Conservation (phyloP, 2,888 invertebrate genomes). For the Euplexia lucipara region DNA sequence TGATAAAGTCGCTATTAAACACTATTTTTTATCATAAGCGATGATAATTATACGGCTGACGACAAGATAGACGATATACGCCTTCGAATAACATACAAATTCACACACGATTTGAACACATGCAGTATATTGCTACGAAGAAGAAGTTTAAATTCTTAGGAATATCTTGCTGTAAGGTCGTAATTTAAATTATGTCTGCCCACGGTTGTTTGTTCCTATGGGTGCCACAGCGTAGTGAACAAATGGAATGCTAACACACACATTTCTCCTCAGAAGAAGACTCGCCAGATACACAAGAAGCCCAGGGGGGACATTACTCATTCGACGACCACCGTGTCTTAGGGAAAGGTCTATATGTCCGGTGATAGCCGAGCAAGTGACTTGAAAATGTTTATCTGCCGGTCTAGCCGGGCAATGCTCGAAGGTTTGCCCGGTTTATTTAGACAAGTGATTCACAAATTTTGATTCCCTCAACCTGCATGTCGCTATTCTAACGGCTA, state of each 20-base stretch:
- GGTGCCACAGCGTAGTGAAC: conserved; percentile 21
- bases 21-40: too few species aligned
- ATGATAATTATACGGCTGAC: too few species aligned
- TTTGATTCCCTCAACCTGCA: conserved; percentile 25
- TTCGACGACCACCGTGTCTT: conserved; percentile 44
- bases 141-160: background rate
- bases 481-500: conserved; percentile 39
- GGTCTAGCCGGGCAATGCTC: conserved; percentile 30
- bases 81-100: background rate
- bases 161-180: background rate
- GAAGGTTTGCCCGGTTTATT: conserved; percentile 46
- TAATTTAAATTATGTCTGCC: background rate
- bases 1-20: too few species aligned
- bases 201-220: conserved; percentile 1
- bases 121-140: too few species aligned
- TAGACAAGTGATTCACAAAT: conserved; percentile 30
- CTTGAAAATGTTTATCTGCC: conserved; percentile 38
- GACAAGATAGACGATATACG: too few species aligned
- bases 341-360: conserved; percentile 38
- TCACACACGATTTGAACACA: too few species aligned
- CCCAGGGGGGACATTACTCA: conserved; percentile 37
- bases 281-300: conserved; percentile 38
- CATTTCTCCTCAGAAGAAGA: conserved; percentile 53
- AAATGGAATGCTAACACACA: conserved; percentile 43
- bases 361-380: conserved; percentile 42